A percentile compares a stretch with the other conserved stretches of the same genome.
Conservation (phyloP, 1,140 invertebrate species). For the Drosophila willistoni region DNA sequence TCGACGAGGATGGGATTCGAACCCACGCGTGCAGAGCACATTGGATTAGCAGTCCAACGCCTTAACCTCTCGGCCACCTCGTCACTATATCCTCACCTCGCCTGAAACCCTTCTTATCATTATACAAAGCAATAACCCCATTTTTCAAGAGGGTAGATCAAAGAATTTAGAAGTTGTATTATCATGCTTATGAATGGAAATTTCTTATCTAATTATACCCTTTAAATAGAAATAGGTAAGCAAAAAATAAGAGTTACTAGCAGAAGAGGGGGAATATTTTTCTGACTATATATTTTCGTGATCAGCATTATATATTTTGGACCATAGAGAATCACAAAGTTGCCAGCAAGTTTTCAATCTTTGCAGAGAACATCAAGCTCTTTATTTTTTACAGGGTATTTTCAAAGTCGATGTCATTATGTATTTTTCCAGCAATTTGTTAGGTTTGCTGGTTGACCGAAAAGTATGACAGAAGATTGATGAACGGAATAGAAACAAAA, state of each 20-base stretch:
- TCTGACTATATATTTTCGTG: too few relatives aligned
- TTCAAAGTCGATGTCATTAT: background rate
- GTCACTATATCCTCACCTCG: constrained; percentile 83
- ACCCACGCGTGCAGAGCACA: constrained; percentile 91
- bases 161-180: background rate
- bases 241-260: too few relatives aligned
- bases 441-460: too few relatives aligned
- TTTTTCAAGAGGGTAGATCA: constrained; percentile 10
- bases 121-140: background rate
- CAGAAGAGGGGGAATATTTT: too few relatives aligned
- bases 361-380: too few relatives aligned
- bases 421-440: too few relatives aligned
- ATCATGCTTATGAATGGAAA: constrained; percentile 30
- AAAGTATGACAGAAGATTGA: background rate
- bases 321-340: too few relatives aligned
- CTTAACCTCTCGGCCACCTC: constrained; percentile 95
- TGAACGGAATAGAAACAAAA: background rate
- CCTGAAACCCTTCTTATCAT: background rate
- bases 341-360: too few relatives aligned
- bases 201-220: constrained; percentile 47
- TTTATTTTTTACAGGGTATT: background rate
- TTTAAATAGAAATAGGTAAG: background rate
- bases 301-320: too few relatives aligned
- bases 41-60: constrained; percentile 93
- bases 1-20: constrained; percentile 94